Percentiles rank a stretch among this genome's conserved stretches.
phyloP scores from a whole-genome alignment of 2,113 vertebrate species.

The Gnathonemus longibarbis region DNA sequence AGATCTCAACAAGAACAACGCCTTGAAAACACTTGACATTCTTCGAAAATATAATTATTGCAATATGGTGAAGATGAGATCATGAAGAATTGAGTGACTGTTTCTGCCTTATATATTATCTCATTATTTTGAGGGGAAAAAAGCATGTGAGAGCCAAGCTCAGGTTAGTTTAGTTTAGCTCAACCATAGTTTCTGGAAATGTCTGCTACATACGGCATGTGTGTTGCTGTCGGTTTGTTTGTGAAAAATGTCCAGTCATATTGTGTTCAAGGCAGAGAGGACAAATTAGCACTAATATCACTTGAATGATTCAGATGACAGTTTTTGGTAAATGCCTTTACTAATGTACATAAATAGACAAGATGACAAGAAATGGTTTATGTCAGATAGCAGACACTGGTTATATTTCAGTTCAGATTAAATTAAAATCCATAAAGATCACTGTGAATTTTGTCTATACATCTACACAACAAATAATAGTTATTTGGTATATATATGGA shows the following conservation, averaged over 20 bases:
- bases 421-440: background rate
- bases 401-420: background rate
- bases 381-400: background rate
- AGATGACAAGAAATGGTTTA: background rate
- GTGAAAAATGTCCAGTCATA: background rate
- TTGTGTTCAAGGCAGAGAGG: background rate
- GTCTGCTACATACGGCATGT: background rate
- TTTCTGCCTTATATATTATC: background rate
- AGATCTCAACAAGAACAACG: background rate
- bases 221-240: background rate
- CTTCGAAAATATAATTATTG: background rate
- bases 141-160: background rate
- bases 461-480: background rate
- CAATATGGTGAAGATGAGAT: slow-evolving; percentile 9
- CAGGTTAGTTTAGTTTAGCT: background rate
- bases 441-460: background rate
- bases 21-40: background rate
- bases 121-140: background rate
- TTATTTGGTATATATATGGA: background rate
- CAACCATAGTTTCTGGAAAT: background rate
- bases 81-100: background rate
- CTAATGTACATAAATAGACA: background rate
- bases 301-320: background rate
- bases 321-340: background rate
- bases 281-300: background rate